Percentiles rank a stretch among this genome's conserved stretches.
Conservation (phyloP, 1,140 invertebrate genomes). For the Saccostrea cuccullata region DNA sequence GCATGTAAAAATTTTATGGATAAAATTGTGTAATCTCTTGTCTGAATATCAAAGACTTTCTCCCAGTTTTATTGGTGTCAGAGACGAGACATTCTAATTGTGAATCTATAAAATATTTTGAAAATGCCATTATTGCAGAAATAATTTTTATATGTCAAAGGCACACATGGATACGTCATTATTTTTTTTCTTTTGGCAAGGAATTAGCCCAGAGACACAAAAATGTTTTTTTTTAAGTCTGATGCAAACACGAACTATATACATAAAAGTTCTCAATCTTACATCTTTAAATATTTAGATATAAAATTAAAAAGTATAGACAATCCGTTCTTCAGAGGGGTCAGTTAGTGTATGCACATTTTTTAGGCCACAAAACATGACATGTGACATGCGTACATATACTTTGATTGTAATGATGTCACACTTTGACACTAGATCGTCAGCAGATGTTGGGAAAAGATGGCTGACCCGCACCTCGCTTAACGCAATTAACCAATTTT, state of each 20-base stretch:
- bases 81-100: neutral
- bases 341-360: neutral
- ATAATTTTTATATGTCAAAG: neutral
- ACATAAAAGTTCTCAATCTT: no score
- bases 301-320: no score
- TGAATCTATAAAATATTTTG: neutral
- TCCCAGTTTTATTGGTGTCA: neutral
- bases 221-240: neutral
- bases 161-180: neutral
- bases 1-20: slow-evolving; percentile 22
- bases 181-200: no score
- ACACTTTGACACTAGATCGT: neutral
- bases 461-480: neutral
- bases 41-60: slow-evolving; percentile 11
- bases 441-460: neutral
- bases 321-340: neutral
- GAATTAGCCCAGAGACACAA: neutral
- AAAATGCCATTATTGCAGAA: neutral
- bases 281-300: no score
- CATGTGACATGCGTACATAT: neutral
- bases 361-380: slow-evolving; percentile 1
- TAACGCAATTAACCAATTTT: neutral
- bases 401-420: neutral
- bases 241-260: neutral
- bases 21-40: neutral